These are phyloP conservation scores for Gymnoscopelus braueri DNA, from an alignment of 2,797 vertebrate species.

Conservation along the genomic window DNA sequence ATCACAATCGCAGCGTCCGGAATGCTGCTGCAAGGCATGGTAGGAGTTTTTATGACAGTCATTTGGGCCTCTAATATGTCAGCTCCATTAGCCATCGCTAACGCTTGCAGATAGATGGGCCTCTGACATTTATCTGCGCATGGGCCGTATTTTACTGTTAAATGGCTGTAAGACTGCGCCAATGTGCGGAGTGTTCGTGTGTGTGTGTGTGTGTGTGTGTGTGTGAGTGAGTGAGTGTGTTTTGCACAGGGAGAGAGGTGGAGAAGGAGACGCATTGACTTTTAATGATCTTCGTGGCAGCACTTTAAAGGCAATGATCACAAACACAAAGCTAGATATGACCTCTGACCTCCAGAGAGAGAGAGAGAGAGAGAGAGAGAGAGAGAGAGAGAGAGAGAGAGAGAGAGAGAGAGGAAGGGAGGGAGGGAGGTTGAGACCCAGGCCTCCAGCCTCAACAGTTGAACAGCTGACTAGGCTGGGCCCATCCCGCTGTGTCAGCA, in stretches of 20 bases:
- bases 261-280: constrained; percentile 62
- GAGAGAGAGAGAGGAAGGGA: background rate
- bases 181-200: constrained; percentile 59
- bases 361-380: constrained; percentile 12
- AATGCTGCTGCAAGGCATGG: constrained; percentile 57
- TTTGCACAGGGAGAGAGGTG: constrained; percentile 14
- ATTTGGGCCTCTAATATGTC: constrained; percentile 80
- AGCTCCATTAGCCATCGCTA: constrained; percentile 80
- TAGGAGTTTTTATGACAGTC: constrained; percentile 76
- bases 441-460: constrained; percentile 38
- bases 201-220: constrained; percentile 47
- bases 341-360: constrained; percentile 55
- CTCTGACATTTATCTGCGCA: constrained; percentile 77
- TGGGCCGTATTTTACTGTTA: constrained; percentile 73
- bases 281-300: constrained; percentile 72
- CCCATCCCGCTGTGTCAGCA: constrained; percentile 39
- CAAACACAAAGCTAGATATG: constrained; percentile 61
- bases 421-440: constrained; percentile 30
- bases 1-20: constrained; percentile 57
- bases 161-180: constrained; percentile 50
- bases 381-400: constrained; percentile 9
- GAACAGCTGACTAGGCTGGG: constrained; percentile 39
- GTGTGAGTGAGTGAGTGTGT: constrained; percentile 41
- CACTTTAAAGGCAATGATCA: constrained; percentile 72
- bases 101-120: constrained; percentile 74